Percentiles rank a stretch among this genome's conserved stretches.
Evolutionary conservation across 2,888 invertebrate genomes (phyloP).

Genomic region (Podotricha telesiphe): DNA sequence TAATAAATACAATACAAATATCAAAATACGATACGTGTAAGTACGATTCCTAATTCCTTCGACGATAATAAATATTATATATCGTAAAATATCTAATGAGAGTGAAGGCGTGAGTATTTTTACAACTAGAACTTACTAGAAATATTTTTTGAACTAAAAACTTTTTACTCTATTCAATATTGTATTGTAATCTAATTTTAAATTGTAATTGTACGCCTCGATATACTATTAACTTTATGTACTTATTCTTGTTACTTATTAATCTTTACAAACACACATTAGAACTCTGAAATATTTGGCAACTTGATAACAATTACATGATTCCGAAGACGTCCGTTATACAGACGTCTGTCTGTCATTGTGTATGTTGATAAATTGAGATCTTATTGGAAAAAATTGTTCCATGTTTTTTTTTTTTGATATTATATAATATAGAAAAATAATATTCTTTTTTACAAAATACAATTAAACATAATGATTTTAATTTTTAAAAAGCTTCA

Average conservation of each 20-base stretch:
- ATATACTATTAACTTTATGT: constrained; percentile 18
- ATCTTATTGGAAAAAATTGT: constrained; percentile 1
- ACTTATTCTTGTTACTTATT: too few species aligned
- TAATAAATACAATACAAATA: constrained; percentile 49
- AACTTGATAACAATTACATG: constrained; percentile 20
- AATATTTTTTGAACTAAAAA: constrained; percentile 16
- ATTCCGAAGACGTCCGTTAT: constrained; percentile 14
- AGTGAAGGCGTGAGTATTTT: constrained; percentile 45
- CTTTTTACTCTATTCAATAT: constrained; percentile 17
- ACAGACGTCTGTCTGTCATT: constrained; percentile 14
- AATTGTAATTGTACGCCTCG: constrained; percentile 27
- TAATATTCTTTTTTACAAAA: constrained; percentile 16
- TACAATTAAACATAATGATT: constrained; percentile 14
- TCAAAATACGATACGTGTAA: constrained; percentile 50
- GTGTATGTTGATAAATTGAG: constrained; percentile 10
- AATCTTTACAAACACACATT: constrained; percentile 20
- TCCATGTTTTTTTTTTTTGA: constrained; percentile 5
- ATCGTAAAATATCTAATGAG: constrained; percentile 37
- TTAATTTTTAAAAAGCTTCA: not conserved
- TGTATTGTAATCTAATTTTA: constrained; percentile 26
- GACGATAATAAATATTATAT: constrained; percentile 43
- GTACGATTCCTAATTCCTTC: constrained; percentile 46
- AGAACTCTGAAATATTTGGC: constrained; percentile 27
- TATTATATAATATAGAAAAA: constrained; percentile 20
- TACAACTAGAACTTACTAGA: constrained; percentile 32